Percentiles rank a stretch among this genome's conserved stretches.
These are phyloP conservation scores for Trididemnum miniatum DNA, from an alignment of 23 tunicate genomes.

Conservation along the genomic window DNA sequence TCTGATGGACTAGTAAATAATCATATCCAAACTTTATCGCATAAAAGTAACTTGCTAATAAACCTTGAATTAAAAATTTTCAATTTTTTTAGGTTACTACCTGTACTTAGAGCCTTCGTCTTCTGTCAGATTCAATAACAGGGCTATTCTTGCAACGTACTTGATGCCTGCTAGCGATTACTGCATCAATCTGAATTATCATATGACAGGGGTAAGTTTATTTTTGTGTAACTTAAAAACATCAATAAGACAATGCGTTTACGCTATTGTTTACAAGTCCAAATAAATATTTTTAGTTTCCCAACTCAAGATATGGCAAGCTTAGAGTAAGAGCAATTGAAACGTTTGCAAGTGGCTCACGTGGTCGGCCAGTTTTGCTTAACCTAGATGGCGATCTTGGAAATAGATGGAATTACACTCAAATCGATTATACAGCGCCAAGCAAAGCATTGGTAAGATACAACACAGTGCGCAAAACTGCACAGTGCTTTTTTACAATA, in stretches of 20 bases:
- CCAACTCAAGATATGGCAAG: no score
- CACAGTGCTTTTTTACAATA: no score
- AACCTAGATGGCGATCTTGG: constrained; percentile 47
- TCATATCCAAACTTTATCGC: no score
- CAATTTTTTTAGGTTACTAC: constrained; percentile 64
- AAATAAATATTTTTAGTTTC: no score
- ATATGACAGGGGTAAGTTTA: constrained; percentile 22
- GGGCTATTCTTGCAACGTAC: not conserved
- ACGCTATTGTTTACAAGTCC: no score
- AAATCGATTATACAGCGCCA: not conserved
- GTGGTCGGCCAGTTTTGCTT: constrained; percentile 3
- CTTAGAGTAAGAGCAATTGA: constrained; percentile 52
- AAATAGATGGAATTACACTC: constrained; percentile 31
- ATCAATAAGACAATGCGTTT: no score
- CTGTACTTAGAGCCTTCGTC: constrained; percentile 65
- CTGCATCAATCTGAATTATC: constrained; percentile 4
- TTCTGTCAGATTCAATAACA: constrained; percentile 32
- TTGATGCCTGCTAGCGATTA: constrained; percentile 9
- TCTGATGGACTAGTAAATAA: no score
- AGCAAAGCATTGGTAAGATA: not conserved
- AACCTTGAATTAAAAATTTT: no score
- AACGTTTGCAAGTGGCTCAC: constrained; percentile 31
- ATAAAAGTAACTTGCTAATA: no score
- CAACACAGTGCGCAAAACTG: no score
- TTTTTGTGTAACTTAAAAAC: no score